Conservation (phyloP, 1,140 invertebrate species). For the Holotrichia oblita region DNA sequence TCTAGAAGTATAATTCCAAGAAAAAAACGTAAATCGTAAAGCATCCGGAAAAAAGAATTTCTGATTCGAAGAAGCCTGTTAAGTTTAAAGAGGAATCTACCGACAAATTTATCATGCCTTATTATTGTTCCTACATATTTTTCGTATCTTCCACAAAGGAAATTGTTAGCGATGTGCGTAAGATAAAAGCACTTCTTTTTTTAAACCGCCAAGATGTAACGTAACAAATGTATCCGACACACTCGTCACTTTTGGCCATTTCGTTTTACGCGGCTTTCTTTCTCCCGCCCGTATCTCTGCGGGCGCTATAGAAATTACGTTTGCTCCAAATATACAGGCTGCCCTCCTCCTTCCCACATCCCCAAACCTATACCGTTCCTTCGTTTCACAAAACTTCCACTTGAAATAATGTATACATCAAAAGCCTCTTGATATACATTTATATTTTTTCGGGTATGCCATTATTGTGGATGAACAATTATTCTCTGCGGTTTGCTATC, state of each 20-base stretch:
- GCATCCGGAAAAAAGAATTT: too few relatives aligned
- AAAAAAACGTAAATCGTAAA: too few relatives aligned
- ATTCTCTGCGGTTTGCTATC: slow-evolving; percentile 8
- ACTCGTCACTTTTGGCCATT: neutral
- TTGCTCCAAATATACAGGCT: neutral
- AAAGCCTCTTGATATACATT: slow-evolving; percentile 8
- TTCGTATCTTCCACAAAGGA: neutral
- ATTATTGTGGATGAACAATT: slow-evolving; percentile 13
- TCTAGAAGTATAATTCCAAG: too few relatives aligned
- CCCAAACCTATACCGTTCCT: neutral
- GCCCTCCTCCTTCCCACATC: neutral
- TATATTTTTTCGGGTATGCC: slow-evolving; percentile 1
- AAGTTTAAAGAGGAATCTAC: too few relatives aligned
- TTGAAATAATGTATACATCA: slow-evolving; percentile 14
- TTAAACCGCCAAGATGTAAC: neutral
- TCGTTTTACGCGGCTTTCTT: neutral
- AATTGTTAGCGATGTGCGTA: neutral
- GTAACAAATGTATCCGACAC: neutral
- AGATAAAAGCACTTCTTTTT: neutral
- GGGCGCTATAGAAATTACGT: neutral
- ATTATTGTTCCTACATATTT: too few relatives aligned
- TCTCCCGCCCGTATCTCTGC: neutral
- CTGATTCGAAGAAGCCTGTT: too few relatives aligned
- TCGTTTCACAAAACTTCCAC: neutral
- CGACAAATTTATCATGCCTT: too few relatives aligned